Evolutionary conservation across 2,113 vertebrate genomes (phyloP).

Genomic region (Capreolus pygargus): DNA sequence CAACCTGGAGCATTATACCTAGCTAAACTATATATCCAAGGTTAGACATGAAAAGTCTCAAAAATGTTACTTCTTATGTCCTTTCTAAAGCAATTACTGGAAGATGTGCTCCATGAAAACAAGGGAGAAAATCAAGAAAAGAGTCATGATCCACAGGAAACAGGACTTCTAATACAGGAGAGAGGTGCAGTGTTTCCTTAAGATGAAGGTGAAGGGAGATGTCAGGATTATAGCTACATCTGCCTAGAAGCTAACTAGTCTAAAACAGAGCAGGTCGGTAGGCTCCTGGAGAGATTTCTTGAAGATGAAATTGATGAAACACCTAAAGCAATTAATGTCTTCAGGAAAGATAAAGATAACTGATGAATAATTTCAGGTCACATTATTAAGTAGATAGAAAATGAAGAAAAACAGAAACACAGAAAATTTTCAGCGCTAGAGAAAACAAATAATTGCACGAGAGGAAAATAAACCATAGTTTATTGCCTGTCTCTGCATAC

Average conservation of each 20-base stretch:
- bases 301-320: background rate
- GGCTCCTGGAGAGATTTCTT: background rate
- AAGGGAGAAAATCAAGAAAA: background rate
- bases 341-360: background rate
- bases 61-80: background rate
- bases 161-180: background rate
- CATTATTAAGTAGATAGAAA: slow-evolving; percentile 8
- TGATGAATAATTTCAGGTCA: background rate
- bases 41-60: background rate
- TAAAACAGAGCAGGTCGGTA: background rate
- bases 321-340: background rate
- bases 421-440: background rate
- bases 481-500: background rate
- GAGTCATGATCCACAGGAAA: background rate
- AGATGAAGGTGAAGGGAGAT: background rate
- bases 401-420: slow-evolving; percentile 20
- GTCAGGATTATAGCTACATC: background rate
- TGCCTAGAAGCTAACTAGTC: background rate
- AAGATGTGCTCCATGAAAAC: background rate
- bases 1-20: background rate
- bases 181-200: background rate
- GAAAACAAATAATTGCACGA: background rate
- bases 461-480: background rate
- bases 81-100: background rate
- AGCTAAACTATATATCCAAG: slow-evolving; percentile 26